These are phyloP conservation scores for Chironomus tentans DNA, from an alignment of 2,888 invertebrate genomes.

Conservation along the genomic window DNA sequence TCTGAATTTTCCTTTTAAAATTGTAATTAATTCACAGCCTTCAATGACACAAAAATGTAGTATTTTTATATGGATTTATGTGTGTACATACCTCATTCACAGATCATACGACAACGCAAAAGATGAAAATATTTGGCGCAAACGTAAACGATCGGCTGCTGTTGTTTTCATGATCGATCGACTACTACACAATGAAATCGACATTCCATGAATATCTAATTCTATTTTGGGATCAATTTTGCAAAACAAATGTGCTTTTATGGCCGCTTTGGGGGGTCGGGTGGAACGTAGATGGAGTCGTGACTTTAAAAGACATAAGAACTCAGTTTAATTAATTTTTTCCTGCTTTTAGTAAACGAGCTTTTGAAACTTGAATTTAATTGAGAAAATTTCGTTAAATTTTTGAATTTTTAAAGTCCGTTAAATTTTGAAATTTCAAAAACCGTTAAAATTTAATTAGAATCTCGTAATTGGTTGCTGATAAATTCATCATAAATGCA, in stretches of 20 bases:
- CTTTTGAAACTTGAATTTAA: neutral
- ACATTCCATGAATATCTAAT: neutral
- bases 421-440: too few species aligned
- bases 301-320: neutral
- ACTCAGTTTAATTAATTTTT: neutral
- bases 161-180: neutral
- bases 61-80: neutral
- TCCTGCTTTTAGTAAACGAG: neutral
- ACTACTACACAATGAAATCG: neutral
- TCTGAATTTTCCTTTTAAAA: neutral
- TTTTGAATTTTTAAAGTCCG: neutral
- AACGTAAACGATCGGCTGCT: neutral
- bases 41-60: too few species aligned
- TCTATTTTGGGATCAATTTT: neutral
- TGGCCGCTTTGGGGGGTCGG: neutral
- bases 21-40: neutral
- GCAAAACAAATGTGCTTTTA: neutral
- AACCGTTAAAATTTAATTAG: too few species aligned
- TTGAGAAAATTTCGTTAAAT: too few species aligned
- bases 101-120: neutral
- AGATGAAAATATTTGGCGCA: neutral
- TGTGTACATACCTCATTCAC: neutral
- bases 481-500: too few species aligned
- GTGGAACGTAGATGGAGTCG: neutral
- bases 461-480: too few species aligned